Percentiles rank a stretch among this genome's conserved stretches.
phyloP scores from a whole-genome alignment of 2,113 vertebrate genomes.

The Aegotheles bennettii region DNA sequence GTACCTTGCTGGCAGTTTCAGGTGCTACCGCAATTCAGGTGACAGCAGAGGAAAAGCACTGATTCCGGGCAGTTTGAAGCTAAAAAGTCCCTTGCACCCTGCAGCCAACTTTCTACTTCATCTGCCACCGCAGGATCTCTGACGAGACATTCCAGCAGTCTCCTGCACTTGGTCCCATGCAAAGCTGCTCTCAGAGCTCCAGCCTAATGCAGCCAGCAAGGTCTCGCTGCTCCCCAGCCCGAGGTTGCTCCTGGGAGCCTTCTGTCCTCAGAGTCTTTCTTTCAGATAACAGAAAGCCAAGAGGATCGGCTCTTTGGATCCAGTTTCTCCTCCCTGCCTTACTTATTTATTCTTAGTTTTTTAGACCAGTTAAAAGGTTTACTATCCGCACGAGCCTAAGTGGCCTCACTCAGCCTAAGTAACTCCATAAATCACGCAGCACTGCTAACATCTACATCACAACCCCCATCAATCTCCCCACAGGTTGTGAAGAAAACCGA shows the following conservation, averaged over 20 bases:
- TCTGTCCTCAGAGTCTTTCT: neutral
- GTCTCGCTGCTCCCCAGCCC: neutral
- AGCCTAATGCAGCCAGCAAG: neutral
- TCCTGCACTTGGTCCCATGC: neutral
- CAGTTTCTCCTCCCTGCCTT: slow-evolving; percentile 21
- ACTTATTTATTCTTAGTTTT: slow-evolving; percentile 74
- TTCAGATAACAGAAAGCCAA: neutral
- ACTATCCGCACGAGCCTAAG: slow-evolving; percentile 84
- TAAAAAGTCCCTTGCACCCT: neutral
- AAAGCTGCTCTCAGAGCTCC: neutral
- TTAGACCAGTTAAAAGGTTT: slow-evolving; percentile 88
- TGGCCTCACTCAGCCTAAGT: slow-evolving; percentile 97
- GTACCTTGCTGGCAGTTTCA: neutral
- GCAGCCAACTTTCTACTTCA: neutral
- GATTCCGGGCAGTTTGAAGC: neutral
- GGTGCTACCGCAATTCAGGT: neutral
- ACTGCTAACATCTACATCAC: slow-evolving; percentile 91
- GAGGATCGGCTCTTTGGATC: neutral
- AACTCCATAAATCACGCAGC: slow-evolving; percentile 95
- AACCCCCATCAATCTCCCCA: slow-evolving; percentile 91
- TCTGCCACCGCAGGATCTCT: neutral
- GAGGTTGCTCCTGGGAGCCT: neutral
- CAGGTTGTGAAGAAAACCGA: slow-evolving; percentile 90
- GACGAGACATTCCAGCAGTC: neutral
- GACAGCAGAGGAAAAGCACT: neutral